Evolutionary conservation across 2,888 invertebrate species (phyloP).

Genomic region (Papilio elwesi): DNA sequence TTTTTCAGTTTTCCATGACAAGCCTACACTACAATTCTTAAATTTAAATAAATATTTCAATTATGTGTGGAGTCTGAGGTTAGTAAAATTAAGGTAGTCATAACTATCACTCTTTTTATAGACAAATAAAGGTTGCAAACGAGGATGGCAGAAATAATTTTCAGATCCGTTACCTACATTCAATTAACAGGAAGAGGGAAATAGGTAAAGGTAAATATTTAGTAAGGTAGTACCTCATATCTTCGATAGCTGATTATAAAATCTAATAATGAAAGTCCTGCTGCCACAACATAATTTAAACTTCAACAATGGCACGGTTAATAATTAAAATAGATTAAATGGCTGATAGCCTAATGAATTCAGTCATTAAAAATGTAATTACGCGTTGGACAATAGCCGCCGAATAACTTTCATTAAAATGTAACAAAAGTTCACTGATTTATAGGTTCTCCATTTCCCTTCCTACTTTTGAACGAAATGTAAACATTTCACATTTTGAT

Average conservation of each 20-base stretch:
- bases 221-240: not conserved
- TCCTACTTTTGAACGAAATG: not conserved
- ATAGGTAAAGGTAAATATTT: too few species aligned
- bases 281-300: conserved; percentile 18
- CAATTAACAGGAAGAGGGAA: too few species aligned
- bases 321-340: conserved; percentile 34
- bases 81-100: too few species aligned
- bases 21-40: not conserved
- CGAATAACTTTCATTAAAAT: conserved; percentile 31
- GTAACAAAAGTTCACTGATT: conserved; percentile 27
- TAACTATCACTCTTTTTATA: too few species aligned
- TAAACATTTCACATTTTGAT: not conserved
- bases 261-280: not conserved
- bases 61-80: too few species aligned
- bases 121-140: too few species aligned
- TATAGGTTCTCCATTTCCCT: conserved; percentile 6
- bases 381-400: conserved; percentile 20
- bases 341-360: conserved; percentile 33
- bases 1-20: not conserved
- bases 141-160: too few species aligned
- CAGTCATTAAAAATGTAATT: conserved; percentile 34
- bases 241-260: conserved; percentile 1
- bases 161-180: too few species aligned
- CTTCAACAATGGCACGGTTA: conserved; percentile 18
- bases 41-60: not conserved